A percentile compares a stretch with the other conserved stretches of the same genome.
Evolutionary conservation across 2,797 vertebrate species (phyloP).

Genomic region (Meda fulgida): DNA sequence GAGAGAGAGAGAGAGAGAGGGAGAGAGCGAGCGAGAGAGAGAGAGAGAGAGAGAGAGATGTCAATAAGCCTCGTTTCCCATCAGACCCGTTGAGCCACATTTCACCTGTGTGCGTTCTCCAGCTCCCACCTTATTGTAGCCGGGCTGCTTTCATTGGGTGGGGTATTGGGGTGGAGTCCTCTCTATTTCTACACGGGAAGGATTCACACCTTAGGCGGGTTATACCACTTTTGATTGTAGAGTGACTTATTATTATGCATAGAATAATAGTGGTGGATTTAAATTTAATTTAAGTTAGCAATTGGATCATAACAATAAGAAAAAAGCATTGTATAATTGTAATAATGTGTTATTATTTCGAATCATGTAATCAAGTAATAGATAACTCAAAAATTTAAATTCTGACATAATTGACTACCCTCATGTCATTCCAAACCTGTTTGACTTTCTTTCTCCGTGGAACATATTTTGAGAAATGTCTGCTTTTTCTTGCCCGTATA

Average conservation of each 20-base stretch:
- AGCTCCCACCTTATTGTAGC: conserved; percentile 74
- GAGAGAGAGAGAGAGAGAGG: no score
- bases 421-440: background rate
- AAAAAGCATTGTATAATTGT: background rate
- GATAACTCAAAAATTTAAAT: background rate
- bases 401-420: background rate
- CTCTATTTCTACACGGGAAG: background rate
- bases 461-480: background rate
- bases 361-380: background rate
- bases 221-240: conserved; percentile 9
- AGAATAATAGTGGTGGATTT: background rate
- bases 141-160: conserved; percentile 64
- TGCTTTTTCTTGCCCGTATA: background rate
- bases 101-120: conserved; percentile 65
- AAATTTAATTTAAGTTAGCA: background rate
- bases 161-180: conserved; percentile 34
- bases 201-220: background rate
- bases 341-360: background rate
- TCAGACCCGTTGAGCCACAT: conserved; percentile 57
- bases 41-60: no score
- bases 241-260: background rate
- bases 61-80: conserved; percentile 39
- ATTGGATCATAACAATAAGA: background rate
- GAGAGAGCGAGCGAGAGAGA: background rate
- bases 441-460: background rate